phyloP scores from a whole-genome alignment of 92 coral and sea anemone species.

The Epizoanthus stellaris region DNA sequence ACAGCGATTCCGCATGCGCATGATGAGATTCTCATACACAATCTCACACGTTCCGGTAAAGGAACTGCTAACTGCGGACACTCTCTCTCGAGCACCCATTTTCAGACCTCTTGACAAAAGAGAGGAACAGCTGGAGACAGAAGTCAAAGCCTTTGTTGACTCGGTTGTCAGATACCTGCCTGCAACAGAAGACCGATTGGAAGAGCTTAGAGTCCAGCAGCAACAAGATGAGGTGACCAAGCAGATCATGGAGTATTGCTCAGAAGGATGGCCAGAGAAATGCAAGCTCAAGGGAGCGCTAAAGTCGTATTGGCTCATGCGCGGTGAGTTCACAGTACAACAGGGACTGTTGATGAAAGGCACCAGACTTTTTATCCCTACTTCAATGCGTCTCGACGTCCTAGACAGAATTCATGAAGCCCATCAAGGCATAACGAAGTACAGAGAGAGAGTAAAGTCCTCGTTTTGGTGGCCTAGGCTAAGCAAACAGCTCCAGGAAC shows the following conservation, averaged over 20 bases:
- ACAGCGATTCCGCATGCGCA: slow-evolving; percentile 28
- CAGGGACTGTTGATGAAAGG: slow-evolving; percentile 37
- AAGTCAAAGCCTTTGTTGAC: background rate
- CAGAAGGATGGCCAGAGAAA: slow-evolving; percentile 63
- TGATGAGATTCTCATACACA: slow-evolving; percentile 20
- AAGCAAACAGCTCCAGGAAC: slow-evolving; percentile 27
- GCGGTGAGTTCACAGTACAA: slow-evolving; percentile 27
- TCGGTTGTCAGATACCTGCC: background rate
- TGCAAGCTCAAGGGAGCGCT: slow-evolving; percentile 8
- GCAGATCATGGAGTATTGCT: slow-evolving; percentile 11
- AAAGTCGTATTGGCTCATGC: slow-evolving; percentile 27
- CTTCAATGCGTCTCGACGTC: slow-evolving; percentile 22
- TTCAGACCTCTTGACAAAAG: too few relatives aligned
- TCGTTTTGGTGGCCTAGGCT: slow-evolving; percentile 46
- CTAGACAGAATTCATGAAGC: slow-evolving; percentile 40
- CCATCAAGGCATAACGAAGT: slow-evolving; percentile 34
- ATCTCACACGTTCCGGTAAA: slow-evolving; percentile 21
- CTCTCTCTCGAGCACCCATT: background rate
- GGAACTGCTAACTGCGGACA: slow-evolving; percentile 19
- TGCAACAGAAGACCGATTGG: background rate
- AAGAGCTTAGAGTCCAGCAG: slow-evolving; percentile 6
- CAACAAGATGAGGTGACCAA: slow-evolving; percentile 2
- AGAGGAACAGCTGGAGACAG: background rate
- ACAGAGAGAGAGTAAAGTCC: slow-evolving; percentile 44
- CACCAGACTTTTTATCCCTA: slow-evolving; percentile 22